A percentile compares a stretch with the other conserved stretches of the same genome.
Conservation (phyloP, 30 jellyfish, hydroid and myxozoan species). For the Aurelia sp. region DNA sequence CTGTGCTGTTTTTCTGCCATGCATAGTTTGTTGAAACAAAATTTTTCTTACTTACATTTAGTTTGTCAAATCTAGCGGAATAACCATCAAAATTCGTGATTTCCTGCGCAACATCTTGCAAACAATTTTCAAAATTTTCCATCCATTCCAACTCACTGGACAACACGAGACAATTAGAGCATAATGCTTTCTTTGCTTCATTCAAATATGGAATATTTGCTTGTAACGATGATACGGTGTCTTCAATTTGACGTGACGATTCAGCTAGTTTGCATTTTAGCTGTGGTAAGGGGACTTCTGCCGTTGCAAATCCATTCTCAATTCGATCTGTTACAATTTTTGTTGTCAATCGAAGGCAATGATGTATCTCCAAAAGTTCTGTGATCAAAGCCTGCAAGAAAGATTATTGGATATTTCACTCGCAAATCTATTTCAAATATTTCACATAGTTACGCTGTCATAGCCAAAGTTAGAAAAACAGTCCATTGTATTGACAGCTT, state of each 20-base stretch:
- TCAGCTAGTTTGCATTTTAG: constrained; percentile 4
- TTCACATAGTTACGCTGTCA: too few relatives aligned
- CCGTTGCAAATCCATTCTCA: constrained; percentile 16
- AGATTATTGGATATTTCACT: background rate
- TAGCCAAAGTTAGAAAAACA: too few relatives aligned
- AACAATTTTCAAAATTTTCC: background rate
- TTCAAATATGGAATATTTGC: constrained; percentile 11
- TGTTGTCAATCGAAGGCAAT: constrained; percentile 23
- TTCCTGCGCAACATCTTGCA: constrained; percentile 3
- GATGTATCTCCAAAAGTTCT: constrained; percentile 40
- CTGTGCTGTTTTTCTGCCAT: too few relatives aligned
- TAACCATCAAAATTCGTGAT: constrained; percentile 9
- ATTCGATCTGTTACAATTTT: constrained; percentile 24
- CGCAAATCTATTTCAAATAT: too few relatives aligned
- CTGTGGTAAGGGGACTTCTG: constrained; percentile 1
- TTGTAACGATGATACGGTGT: constrained; percentile 35
- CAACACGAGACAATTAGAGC: background rate
- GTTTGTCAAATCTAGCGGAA: background rate
- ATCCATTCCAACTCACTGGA: constrained; percentile 35
- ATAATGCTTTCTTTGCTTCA: constrained; percentile 4
- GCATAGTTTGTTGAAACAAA: too few relatives aligned
- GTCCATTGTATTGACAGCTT: too few relatives aligned
- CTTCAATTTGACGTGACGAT: constrained; percentile 30
- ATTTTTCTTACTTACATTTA: constrained; percentile 16
- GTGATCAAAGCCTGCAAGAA: constrained; percentile 17